Conservation (phyloP, 1,140 invertebrate species). For the Danaus melanippus region DNA sequence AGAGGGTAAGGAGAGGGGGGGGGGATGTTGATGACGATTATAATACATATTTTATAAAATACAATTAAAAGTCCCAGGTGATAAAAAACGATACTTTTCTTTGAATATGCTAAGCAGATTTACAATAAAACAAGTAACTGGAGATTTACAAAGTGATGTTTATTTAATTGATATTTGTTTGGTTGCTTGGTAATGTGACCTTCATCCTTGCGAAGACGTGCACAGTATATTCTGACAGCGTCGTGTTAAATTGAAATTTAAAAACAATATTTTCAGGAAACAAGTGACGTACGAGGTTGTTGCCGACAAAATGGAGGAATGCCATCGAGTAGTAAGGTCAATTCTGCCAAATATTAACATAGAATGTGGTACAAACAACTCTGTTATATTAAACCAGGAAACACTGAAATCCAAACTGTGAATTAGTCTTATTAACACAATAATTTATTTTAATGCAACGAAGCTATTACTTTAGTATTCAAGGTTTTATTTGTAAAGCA, state of each 20-base stretch:
- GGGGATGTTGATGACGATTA: no score
- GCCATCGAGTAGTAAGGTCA: constrained; percentile 29
- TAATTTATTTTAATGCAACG: constrained; percentile 5
- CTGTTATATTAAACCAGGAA: constrained; percentile 29
- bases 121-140: not conserved
- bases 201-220: no score
- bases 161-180: no score
- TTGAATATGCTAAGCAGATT: no score
- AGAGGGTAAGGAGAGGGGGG: constrained; percentile 41
- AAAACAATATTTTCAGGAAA: constrained; percentile 29
- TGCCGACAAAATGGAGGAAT: constrained; percentile 24
- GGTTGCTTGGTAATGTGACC: no score
- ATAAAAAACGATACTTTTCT: no score
- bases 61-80: not conserved
- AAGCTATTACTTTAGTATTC: no score
- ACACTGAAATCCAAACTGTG: constrained; percentile 1
- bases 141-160: not conserved
- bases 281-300: constrained; percentile 35
- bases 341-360: constrained; percentile 34
- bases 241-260: no score
- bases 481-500: no score
- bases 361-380: constrained; percentile 35
- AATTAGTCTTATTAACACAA: constrained; percentile 10
- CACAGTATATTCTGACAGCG: no score
- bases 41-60: no score